These are phyloP conservation scores for Eudemis profundana DNA, from an alignment of 2,888 invertebrate species.

Conservation along the genomic window DNA sequence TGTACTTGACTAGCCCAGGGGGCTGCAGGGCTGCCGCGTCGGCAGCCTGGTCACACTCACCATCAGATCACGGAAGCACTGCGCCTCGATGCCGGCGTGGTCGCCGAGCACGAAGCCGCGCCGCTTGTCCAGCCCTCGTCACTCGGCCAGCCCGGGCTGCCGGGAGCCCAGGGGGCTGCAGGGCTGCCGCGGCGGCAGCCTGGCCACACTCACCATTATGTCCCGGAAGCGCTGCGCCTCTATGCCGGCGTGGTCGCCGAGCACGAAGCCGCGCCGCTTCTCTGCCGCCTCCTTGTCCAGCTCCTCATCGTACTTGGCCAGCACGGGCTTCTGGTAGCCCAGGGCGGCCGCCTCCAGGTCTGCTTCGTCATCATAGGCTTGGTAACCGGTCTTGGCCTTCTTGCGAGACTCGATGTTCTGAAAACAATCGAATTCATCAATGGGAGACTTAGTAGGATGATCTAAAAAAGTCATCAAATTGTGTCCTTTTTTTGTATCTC, in stretches of 20 bases:
- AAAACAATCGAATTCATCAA: neutral
- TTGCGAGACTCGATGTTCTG: constrained; percentile 93
- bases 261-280: constrained; percentile 88
- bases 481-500: too few species aligned
- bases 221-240: constrained; percentile 82
- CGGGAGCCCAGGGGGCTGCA: constrained; percentile 87
- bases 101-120: constrained; percentile 92
- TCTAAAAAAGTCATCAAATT: too few species aligned
- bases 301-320: constrained; percentile 98
- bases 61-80: constrained; percentile 78
- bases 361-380: constrained; percentile 93
- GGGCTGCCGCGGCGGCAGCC: constrained; percentile 88
- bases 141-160: constrained; percentile 93
- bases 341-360: constrained; percentile 89
- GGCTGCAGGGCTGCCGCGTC: neutral
- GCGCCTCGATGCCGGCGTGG: constrained; percentile 83
- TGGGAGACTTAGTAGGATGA: too few species aligned
- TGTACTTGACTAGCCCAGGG: neutral
- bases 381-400: constrained; percentile 92
- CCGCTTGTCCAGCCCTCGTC: constrained; percentile 93
- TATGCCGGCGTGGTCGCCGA: constrained; percentile 88
- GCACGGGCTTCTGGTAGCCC: constrained; percentile 87
- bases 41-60: constrained; percentile 54
- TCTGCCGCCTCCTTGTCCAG: constrained; percentile 86
- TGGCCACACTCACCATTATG: constrained; percentile 76